These are phyloP conservation scores for Rhagoletis pomonella DNA, from an alignment of 1,140 invertebrate species.

Conservation along the genomic window DNA sequence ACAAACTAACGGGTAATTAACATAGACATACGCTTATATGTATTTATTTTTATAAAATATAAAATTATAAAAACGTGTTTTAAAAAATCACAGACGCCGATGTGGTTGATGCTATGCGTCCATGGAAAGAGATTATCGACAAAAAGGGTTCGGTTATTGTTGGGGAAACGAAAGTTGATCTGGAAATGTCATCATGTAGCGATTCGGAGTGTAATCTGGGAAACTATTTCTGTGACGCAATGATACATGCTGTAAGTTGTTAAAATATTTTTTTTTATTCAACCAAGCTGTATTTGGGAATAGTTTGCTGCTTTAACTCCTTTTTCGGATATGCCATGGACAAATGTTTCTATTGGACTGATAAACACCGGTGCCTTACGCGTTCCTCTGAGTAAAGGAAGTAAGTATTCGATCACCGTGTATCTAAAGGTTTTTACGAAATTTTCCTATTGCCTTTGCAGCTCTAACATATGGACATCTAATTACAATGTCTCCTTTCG, in stretches of 20 bases:
- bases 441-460: conserved; percentile 59
- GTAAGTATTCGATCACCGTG: conserved; percentile 62
- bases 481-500: conserved; percentile 81
- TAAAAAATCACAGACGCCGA: conserved; percentile 28
- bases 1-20: conserved; percentile 26
- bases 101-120: conserved; percentile 75
- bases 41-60: background rate
- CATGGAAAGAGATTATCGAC: conserved; percentile 79
- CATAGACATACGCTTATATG: too few relatives aligned
- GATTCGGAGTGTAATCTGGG: conserved; percentile 84
- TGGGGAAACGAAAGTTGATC: conserved; percentile 77
- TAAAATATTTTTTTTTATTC: conserved; percentile 54
- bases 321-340: conserved; percentile 76
- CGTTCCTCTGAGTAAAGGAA: conserved; percentile 76
- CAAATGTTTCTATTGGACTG: conserved; percentile 81
- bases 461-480: conserved; percentile 82
- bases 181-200: conserved; percentile 77
- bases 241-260: conserved; percentile 76
- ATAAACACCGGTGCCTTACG: conserved; percentile 83
- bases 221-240: conserved; percentile 83
- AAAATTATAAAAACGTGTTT: background rate
- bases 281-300: background rate
- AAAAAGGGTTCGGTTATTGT: conserved; percentile 77
- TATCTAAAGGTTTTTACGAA: background rate
- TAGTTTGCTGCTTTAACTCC: conserved; percentile 66